Conservation (phyloP, 2,797 vertebrate species). For the Meda fulgida region DNA sequence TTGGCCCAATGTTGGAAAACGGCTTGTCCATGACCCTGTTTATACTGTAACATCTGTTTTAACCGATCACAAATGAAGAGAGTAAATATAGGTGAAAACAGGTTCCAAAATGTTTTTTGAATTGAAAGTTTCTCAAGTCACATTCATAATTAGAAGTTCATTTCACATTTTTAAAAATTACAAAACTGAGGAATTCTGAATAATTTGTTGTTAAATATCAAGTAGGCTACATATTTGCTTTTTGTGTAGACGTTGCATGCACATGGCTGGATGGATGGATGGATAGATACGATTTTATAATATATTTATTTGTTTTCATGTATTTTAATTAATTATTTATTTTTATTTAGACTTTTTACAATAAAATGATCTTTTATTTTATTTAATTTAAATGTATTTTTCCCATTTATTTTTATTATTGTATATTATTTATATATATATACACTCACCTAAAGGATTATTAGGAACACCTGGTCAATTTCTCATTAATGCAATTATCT, state of each 20-base stretch:
- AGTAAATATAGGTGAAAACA: not conserved
- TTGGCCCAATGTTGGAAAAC: not conserved
- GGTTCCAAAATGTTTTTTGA: too few relatives aligned
- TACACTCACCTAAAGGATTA: too few relatives aligned
- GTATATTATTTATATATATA: too few relatives aligned
- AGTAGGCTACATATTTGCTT: not conserved
- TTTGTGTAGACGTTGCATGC: too few relatives aligned
- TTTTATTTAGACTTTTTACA: not conserved
- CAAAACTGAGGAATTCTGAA: not conserved
- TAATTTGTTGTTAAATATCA: not conserved
- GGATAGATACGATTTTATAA: too few relatives aligned
- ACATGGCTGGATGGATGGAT: too few relatives aligned
- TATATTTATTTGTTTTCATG: not conserved
- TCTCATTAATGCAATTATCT: too few relatives aligned
- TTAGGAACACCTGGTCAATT: too few relatives aligned
- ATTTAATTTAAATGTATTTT: not conserved
- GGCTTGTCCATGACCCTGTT: not conserved
- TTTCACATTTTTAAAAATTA: not conserved
- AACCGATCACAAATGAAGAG: not conserved
- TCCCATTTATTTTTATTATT: too few relatives aligned
- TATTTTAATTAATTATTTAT: not conserved
- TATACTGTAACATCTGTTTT: not conserved
- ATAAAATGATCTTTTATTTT: not conserved
- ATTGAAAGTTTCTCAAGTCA: not conserved
- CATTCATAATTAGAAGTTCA: not conserved